Percentiles rank a stretch among this genome's conserved stretches.
These are phyloP conservation scores for Dromococcyx pavoninus DNA, from an alignment of 2,797 vertebrate species.

Conservation along the genomic window DNA sequence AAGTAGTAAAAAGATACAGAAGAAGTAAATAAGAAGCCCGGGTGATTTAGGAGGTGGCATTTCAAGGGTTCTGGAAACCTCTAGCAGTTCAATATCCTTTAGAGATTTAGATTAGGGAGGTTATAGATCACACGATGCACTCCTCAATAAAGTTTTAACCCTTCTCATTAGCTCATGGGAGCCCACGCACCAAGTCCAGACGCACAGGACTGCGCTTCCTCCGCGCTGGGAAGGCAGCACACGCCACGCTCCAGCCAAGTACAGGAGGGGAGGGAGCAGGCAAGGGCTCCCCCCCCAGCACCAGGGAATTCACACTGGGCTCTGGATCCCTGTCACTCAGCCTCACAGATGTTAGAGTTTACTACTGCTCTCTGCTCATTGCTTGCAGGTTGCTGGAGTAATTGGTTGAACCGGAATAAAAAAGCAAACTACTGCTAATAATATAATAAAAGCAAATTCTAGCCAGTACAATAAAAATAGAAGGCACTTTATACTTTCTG, in stretches of 20 bases:
- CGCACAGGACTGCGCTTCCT: background rate
- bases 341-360: background rate
- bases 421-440: background rate
- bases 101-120: background rate
- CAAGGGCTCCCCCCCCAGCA: background rate
- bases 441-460: slow-evolving; percentile 14
- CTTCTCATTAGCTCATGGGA: slow-evolving; percentile 35
- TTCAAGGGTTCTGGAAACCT: slow-evolving; percentile 32
- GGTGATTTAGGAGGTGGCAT: background rate
- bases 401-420: background rate
- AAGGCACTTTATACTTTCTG: background rate
- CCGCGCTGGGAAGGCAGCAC: background rate
- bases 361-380: background rate
- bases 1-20: background rate
- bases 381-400: background rate
- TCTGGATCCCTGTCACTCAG: background rate
- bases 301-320: background rate
- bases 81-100: background rate
- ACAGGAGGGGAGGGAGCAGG: background rate
- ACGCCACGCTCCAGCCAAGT: background rate
- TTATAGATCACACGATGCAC: slow-evolving; percentile 28
- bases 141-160: slow-evolving; percentile 44
- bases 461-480: background rate
- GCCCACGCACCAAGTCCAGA: slow-evolving; percentile 4
- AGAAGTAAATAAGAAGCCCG: background rate